These are phyloP conservation scores for Bufo gargarizans DNA, from an alignment of 2,113 vertebrate genomes.

Conservation along the genomic window DNA sequence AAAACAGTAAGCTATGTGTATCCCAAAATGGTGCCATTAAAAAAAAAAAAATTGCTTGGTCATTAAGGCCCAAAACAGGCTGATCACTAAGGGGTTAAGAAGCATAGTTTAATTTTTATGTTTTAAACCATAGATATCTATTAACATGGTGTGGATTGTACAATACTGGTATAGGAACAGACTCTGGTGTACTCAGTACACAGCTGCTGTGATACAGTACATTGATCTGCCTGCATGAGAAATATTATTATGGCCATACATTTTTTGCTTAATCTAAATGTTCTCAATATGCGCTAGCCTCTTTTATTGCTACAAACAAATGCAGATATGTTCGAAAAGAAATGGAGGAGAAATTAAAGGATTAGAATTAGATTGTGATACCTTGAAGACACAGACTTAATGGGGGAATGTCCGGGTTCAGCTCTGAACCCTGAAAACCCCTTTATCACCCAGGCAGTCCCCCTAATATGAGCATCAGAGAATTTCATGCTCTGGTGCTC, in stretches of 20 bases:
- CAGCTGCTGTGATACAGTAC: slow-evolving; percentile 39
- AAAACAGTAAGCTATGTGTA: too few species aligned
- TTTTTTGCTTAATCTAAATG: slow-evolving; percentile 16
- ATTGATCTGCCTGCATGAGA: slow-evolving; percentile 32
- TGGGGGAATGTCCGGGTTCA: too few species aligned
- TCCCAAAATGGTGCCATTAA: too few species aligned
- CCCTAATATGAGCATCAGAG: too few species aligned
- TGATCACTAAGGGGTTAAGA: too few species aligned
- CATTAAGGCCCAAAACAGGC: too few species aligned
- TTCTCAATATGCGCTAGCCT: slow-evolving; percentile 48
- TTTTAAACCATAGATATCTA: not conserved
- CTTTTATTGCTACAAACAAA: slow-evolving; percentile 56
- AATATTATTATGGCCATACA: slow-evolving; percentile 28
- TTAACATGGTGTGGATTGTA: not conserved
- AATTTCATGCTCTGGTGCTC: too few species aligned
- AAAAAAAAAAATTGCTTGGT: too few species aligned
- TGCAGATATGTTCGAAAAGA: slow-evolving; percentile 56
- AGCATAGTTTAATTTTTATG: not conserved
- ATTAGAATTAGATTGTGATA: slow-evolving; percentile 57
- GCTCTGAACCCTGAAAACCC: too few species aligned
- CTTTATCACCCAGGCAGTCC: too few species aligned
- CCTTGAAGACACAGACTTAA: not conserved
- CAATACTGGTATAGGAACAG: not conserved
- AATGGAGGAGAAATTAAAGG: slow-evolving; percentile 27
- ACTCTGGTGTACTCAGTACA: slow-evolving; percentile 18